These are phyloP conservation scores for Melanocharis versteri DNA, from an alignment of 2,113 vertebrate genomes.

Conservation along the genomic window DNA sequence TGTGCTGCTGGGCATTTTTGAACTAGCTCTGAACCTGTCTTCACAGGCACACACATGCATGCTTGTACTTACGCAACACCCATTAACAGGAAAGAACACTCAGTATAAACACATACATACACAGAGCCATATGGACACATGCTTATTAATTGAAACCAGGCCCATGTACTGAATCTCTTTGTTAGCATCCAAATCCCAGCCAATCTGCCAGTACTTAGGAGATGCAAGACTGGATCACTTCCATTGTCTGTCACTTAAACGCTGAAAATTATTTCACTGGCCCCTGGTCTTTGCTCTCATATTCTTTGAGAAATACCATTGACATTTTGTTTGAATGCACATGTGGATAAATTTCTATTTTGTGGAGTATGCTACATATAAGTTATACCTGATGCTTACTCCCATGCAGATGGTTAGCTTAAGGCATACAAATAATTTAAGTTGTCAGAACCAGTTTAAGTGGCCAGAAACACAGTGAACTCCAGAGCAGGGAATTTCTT, in stretches of 20 bases:
- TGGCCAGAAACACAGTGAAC: background rate
- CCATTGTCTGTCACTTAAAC: slow-evolving; percentile 44
- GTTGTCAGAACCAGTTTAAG: background rate
- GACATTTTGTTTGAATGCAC: background rate
- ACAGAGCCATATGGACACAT: slow-evolving; percentile 26
- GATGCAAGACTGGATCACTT: slow-evolving; percentile 25
- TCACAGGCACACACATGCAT: background rate
- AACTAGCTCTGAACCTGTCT: background rate
- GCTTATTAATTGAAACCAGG: slow-evolving; percentile 37
- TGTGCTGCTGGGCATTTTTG: background rate
- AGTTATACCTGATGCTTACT: background rate
- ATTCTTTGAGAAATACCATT: background rate
- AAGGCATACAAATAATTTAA: background rate
- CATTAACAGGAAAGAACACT: background rate
- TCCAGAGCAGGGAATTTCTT: background rate
- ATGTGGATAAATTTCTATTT: background rate
- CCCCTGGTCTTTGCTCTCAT: background rate
- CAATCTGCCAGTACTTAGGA: slow-evolving; percentile 23
- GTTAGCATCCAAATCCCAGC: background rate
- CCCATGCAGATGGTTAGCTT: background rate
- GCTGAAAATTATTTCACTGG: slow-evolving; percentile 3
- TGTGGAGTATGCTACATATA: background rate
- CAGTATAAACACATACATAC: background rate
- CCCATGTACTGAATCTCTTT: slow-evolving; percentile 16
- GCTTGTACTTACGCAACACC: background rate